Base-by-base conservation (phyloP, 2,797 vertebrate species). In the Dermochelys coriacea region DNA sequence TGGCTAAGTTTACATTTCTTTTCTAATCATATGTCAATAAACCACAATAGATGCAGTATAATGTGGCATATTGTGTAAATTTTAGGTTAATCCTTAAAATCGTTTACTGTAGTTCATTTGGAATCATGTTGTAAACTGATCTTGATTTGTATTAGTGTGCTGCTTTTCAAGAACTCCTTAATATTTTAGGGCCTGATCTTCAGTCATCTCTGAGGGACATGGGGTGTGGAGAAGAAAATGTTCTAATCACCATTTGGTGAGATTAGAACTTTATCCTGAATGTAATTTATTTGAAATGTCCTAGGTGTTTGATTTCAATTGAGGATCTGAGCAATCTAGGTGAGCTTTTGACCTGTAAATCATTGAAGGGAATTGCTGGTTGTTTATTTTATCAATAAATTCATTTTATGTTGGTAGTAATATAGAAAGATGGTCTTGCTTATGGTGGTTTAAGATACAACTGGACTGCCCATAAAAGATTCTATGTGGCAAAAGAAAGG, bases 1-100 rank as follows among this genome's bases (percentile, higher is more conserved):
- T 97, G 97, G 97, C 93, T 96, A 97, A 92, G 97, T 98, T 98
- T 98, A 96, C 94, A 11, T 98, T 98, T 97, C 97, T 97, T 98
- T 98, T 97, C 97, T 97, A 97, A 96, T 98, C 97, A 89, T 97
- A 93, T 96, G 96, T 97, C 97, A 98, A 97, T 96, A 97, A 93
- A 97, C 96, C 96, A 95, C 94, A 97, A 97, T 97, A 96, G 97
- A 96, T 93, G 87, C 91, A 95, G 84, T 87, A 92, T 95, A 96
- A 89, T 80, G 89, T 96, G 93, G 93, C 97, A 91, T 91, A 86
- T 82, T 96, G 95, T 96, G 95, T 98, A 97, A 97, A 97, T 98
- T 97, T 98, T 81, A 95, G 92, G 85, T 94, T 97, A 97, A 96
- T 96, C 95, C 94, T 94, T 97, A 96, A 94, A 90, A 54, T 92